Percentiles rank a stretch among this genome's conserved stretches.
These are phyloP conservation scores for Vanessa cardui DNA, from an alignment of 2,888 invertebrate species.

Conservation along the genomic window DNA sequence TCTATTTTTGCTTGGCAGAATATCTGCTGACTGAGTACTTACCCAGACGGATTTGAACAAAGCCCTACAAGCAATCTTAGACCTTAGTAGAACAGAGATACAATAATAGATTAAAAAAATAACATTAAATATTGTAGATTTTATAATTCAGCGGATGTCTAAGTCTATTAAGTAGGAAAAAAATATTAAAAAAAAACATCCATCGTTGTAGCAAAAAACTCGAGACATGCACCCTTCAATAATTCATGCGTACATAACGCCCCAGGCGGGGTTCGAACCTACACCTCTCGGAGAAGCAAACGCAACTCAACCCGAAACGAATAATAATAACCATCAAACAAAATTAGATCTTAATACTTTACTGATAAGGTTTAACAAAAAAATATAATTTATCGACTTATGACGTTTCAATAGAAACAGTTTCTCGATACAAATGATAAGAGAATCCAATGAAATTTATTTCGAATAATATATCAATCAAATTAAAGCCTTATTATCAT, in stretches of 20 bases:
- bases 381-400: slow-evolving; percentile 31
- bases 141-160: slow-evolving; percentile 21
- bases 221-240: slow-evolving; percentile 41
- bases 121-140: not conserved
- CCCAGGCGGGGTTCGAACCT: slow-evolving; percentile 58
- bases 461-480: slow-evolving; percentile 38
- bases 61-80: too few relatives aligned
- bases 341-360: slow-evolving; percentile 28
- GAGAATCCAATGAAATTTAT: slow-evolving; percentile 54
- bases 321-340: slow-evolving; percentile 26
- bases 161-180: slow-evolving; percentile 21
- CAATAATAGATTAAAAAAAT: not conserved
- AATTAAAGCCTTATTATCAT: slow-evolving; percentile 37
- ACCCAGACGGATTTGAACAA: too few relatives aligned
- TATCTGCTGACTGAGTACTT: too few relatives aligned
- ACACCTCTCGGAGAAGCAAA: slow-evolving; percentile 53
- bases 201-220: slow-evolving; percentile 30
- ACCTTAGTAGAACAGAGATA: too few relatives aligned
- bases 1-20: not conserved
- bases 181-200: slow-evolving; percentile 13
- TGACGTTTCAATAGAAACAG: slow-evolving; percentile 38
- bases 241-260: slow-evolving; percentile 53
- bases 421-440: slow-evolving; percentile 53
- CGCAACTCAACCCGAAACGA: slow-evolving; percentile 38
- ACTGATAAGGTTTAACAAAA: slow-evolving; percentile 21